These are phyloP conservation scores for Pseudococcus longispinus DNA, from an alignment of 2,888 invertebrate genomes.

Conservation along the genomic window DNA sequence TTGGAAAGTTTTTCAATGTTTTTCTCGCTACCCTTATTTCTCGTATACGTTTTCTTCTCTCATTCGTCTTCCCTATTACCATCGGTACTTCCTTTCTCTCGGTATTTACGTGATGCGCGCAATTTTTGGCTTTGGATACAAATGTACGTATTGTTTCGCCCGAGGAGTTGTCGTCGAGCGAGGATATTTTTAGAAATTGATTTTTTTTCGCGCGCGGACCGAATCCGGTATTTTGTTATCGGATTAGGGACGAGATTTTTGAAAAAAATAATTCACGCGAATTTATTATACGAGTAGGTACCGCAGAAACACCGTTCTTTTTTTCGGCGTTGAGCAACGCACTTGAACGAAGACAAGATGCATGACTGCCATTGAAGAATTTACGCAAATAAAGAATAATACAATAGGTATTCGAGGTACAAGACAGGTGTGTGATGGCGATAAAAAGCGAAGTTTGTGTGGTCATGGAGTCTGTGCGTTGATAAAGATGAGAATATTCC, in stretches of 20 bases:
- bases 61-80: background rate
- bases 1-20: background rate
- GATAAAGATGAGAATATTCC: conserved; percentile 21
- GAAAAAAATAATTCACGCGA: background rate
- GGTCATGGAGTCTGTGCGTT: background rate
- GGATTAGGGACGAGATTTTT: background rate
- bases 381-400: conserved; percentile 16
- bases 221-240: background rate
- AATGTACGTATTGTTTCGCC: background rate
- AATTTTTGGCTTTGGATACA: background rate
- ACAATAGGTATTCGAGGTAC: background rate
- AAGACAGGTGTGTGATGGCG: conserved; percentile 20
- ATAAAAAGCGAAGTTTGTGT: conserved; percentile 30
- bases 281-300: background rate
- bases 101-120: background rate
- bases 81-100: background rate
- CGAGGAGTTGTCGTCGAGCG: background rate
- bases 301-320: background rate
- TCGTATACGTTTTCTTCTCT: background rate
- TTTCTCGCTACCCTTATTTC: background rate
- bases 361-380: conserved; percentile 32
- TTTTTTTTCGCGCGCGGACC: background rate
- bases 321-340: background rate
- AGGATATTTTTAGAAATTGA: conserved; percentile 2
- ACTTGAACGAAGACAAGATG: conserved; percentile 19